Conservation (phyloP, 2,888 invertebrate species). For the Metalampra italica region DNA sequence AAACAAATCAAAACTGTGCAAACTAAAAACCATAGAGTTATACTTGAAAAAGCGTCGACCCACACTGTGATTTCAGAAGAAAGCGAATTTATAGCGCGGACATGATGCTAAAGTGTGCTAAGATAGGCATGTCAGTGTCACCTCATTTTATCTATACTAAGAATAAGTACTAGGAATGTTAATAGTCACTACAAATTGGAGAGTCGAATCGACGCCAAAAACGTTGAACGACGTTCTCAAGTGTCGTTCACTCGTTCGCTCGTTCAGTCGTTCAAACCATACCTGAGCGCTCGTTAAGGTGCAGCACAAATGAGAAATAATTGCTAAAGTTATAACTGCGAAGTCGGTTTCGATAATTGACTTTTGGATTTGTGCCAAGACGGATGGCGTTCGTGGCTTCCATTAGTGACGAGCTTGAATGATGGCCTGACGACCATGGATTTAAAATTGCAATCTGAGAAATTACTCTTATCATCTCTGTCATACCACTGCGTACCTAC, state of each 20-base stretch:
- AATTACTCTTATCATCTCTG: too few species aligned
- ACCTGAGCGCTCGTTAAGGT: slow-evolving; percentile 57
- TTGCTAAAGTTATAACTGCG: slow-evolving; percentile 51
- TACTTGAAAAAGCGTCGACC: too few species aligned
- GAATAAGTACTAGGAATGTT: background rate
- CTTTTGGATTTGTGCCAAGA: slow-evolving; percentile 63
- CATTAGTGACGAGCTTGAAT: background rate
- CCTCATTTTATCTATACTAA: background rate
- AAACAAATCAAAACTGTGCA: too few species aligned
- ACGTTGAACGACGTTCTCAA: slow-evolving; percentile 43
- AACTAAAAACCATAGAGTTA: too few species aligned
- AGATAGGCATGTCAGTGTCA: too few species aligned
- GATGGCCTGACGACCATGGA: background rate
- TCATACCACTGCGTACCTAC: too few species aligned
- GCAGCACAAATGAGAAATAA: slow-evolving; percentile 66
- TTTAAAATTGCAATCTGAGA: background rate
- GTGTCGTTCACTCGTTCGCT: slow-evolving; percentile 27
- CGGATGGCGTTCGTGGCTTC: slow-evolving; percentile 20
- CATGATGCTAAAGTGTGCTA: too few species aligned
- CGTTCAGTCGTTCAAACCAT: slow-evolving; percentile 32
- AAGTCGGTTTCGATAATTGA: slow-evolving; percentile 61
- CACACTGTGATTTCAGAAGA: too few species aligned
- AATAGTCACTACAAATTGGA: slow-evolving; percentile 42
- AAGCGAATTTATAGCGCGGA: too few species aligned
- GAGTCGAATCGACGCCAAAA: slow-evolving; percentile 51